Percentiles rank a stretch among this genome's conserved stretches.
phyloP scores from a whole-genome alignment of 2,888 invertebrate genomes.

The Acanthosoma haemorrhoidale region DNA sequence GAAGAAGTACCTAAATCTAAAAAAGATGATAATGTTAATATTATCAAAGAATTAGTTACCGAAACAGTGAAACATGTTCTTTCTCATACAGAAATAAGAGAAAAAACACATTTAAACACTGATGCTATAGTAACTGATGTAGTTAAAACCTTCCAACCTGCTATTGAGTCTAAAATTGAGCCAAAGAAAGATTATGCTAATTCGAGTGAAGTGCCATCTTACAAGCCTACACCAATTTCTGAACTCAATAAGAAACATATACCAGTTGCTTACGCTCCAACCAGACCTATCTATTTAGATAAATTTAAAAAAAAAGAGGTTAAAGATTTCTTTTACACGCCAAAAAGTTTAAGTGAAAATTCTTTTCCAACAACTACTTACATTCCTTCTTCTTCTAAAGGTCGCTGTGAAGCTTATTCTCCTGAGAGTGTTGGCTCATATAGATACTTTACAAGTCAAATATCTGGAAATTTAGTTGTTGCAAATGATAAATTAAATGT shows the following conservation, averaged over 20 bases:
- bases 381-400: slow-evolving; percentile 6
- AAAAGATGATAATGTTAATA: slow-evolving; percentile 1
- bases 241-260: slow-evolving; percentile 49
- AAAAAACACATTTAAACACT: background rate
- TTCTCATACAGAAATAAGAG: slow-evolving; percentile 1
- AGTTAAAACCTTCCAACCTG: background rate
- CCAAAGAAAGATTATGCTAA: background rate
- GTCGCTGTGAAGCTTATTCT: background rate
- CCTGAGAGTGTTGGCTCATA: background rate
- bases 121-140: slow-evolving; percentile 16
- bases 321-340: background rate
- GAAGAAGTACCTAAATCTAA: background rate
- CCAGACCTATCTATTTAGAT: slow-evolving; percentile 18
- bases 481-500: background rate
- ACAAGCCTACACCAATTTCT: slow-evolving; percentile 62
- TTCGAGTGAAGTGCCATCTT: slow-evolving; percentile 45
- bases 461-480: background rate
- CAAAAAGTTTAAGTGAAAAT: slow-evolving; percentile 15
- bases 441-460: slow-evolving; percentile 1
- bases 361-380: background rate
- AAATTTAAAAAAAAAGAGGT: slow-evolving; percentile 8
- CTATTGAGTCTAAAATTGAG: slow-evolving; percentile 1
- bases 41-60: slow-evolving; percentile 17
- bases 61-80: slow-evolving; percentile 21
- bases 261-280: slow-evolving; percentile 36